phyloP scores from a whole-genome alignment of 92 coral and sea anemone genomes.

The Nematostella vectensis region DNA sequence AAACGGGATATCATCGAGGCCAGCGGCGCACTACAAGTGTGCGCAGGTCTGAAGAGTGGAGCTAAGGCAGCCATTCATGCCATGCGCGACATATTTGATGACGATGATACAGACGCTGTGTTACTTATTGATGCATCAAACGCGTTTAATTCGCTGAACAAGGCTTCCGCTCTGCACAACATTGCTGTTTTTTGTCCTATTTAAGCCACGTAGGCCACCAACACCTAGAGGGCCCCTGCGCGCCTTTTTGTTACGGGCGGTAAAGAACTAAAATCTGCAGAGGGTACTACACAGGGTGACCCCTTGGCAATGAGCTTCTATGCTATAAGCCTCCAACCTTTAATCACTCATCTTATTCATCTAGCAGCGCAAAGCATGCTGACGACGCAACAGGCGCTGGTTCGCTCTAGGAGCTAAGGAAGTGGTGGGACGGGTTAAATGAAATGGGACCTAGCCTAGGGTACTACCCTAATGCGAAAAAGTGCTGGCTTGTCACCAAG shows the following conservation, averaged over 20 bases:
- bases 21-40: conserved; percentile 19
- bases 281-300: conserved; percentile 24
- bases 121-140: conserved; percentile 30
- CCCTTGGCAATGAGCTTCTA: conserved; percentile 29
- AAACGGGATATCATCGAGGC: conserved; percentile 23
- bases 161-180: conserved; percentile 29
- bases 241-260: too few species aligned
- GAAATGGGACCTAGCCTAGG: conserved; percentile 24
- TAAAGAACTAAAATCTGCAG: too few species aligned
- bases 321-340: conserved; percentile 30
- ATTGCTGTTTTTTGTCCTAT: too few species aligned
- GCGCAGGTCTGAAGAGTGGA: conserved; percentile 12
- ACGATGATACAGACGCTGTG: conserved; percentile 14
- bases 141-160: conserved; percentile 37
- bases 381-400: conserved; percentile 33
- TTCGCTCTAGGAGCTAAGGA: conserved; percentile 17
- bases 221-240: too few species aligned
- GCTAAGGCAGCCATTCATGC: too few species aligned
- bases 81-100: conserved; percentile 4
- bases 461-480: conserved; percentile 33
- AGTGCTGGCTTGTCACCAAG: conserved; percentile 39
- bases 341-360: conserved; percentile 16
- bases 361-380: conserved; percentile 29
- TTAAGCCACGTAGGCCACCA: too few species aligned
- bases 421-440: conserved; percentile 43